These are phyloP conservation scores for Rhopalosiphum padi DNA, from an alignment of 1,140 invertebrate genomes.

Conservation along the genomic window DNA sequence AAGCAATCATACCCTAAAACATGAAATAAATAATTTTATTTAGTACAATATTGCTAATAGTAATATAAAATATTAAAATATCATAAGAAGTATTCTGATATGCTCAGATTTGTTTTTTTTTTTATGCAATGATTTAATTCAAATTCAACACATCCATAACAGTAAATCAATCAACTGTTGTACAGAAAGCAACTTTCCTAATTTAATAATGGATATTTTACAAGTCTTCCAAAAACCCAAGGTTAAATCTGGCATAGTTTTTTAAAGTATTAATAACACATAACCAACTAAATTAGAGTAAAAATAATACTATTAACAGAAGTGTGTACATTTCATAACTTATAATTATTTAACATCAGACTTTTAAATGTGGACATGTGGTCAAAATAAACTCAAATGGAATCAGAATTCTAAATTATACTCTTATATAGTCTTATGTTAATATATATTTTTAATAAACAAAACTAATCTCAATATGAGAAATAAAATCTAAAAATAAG, in stretches of 20 bases:
- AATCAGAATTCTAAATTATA: not conserved
- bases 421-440: too few species aligned
- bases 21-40: slow-evolving; percentile 53
- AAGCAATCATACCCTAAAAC: slow-evolving; percentile 95
- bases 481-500: too few species aligned
- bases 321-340: not conserved
- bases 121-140: not conserved
- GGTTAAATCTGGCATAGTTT: not conserved
- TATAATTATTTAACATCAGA: not conserved
- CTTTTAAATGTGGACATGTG: not conserved
- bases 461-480: too few species aligned
- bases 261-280: not conserved
- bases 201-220: not conserved
- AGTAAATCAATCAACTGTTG: not conserved
- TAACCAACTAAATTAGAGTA: not conserved
- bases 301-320: not conserved
- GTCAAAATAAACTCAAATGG: not conserved
- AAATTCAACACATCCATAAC: not conserved
- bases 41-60: not conserved
- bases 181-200: not conserved
- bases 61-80: not conserved
- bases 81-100: not conserved
- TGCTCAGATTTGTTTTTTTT: not conserved
- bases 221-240: not conserved
- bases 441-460: too few species aligned